These are phyloP conservation scores for Heteropelma amictum DNA, from an alignment of 2,888 invertebrate genomes.

Conservation along the genomic window DNA sequence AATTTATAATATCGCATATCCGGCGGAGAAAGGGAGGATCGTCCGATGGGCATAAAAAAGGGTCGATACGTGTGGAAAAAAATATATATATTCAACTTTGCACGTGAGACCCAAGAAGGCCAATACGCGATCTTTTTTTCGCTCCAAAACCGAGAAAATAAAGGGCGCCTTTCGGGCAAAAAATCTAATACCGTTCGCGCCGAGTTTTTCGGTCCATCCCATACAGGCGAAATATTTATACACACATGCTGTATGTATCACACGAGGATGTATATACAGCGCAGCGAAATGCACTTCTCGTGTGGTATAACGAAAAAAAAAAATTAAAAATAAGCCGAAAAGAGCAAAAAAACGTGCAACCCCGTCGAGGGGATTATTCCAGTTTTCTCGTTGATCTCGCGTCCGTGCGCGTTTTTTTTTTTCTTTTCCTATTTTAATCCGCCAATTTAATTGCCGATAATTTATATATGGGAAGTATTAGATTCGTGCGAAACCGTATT, in stretches of 20 bases:
- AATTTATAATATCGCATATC: no score
- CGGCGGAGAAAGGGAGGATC: no score
- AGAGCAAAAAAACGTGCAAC: neutral
- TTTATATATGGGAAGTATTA: constrained; percentile 78
- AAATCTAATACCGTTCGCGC: constrained; percentile 32
- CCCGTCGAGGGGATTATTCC: constrained; percentile 49
- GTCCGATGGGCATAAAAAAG: constrained; percentile 18
- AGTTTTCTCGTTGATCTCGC: constrained; percentile 52
- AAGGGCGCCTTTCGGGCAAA: constrained; percentile 30
- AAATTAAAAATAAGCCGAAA: no score
- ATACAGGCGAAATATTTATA: no score
- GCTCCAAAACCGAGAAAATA: constrained; percentile 32
- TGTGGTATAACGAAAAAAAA: no score
- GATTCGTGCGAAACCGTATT: constrained; percentile 78
- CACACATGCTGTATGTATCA: constrained; percentile 45
- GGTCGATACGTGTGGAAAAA: constrained; percentile 16
- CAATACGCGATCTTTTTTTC: constrained; percentile 13
- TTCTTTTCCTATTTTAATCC: constrained; percentile 68
- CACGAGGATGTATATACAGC: constrained; percentile 23
- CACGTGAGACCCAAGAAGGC: neutral
- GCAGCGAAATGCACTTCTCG: neutral
- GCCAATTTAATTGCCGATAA: constrained; percentile 77
- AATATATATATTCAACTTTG: neutral
- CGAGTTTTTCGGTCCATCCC: constrained; percentile 47
- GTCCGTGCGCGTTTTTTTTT: no score